These are phyloP conservation scores for Rhopalosiphum padi DNA, from an alignment of 1,140 invertebrate species.

Conservation along the genomic window DNA sequence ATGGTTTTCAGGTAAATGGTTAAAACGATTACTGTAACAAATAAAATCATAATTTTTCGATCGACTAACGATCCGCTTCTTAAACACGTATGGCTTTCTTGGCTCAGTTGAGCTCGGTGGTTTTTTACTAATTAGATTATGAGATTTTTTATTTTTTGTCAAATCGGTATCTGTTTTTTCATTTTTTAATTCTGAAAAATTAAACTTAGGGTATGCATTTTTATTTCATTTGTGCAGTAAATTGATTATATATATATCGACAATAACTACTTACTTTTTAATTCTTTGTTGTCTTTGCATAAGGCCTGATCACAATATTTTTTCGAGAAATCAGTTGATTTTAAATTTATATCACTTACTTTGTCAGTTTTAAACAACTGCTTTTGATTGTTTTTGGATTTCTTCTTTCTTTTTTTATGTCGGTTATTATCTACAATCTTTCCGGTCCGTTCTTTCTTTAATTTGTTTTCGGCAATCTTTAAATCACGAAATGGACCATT, in stretches of 20 bases:
- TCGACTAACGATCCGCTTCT: neutral
- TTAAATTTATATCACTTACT: neutral
- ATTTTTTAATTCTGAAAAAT: neutral
- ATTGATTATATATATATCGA: neutral
- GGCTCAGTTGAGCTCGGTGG: neutral
- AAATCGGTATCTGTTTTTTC: neutral
- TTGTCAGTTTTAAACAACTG: neutral
- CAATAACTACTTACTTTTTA: neutral
- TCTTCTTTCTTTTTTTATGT: neutral
- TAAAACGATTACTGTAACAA: neutral
- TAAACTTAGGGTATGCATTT: neutral
- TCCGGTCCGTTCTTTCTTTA: neutral
- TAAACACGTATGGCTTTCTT: constrained; percentile 9
- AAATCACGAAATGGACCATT: neutral
- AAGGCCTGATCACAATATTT: too few species aligned
- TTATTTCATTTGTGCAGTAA: neutral
- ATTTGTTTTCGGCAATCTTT: neutral
- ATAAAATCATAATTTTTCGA: neutral
- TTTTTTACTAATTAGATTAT: neutral
- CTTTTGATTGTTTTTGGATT: neutral
- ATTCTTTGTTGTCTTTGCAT: neutral
- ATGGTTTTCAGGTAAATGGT: neutral
- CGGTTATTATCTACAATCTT: neutral
- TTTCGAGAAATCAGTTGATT: neutral
- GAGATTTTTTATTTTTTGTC: neutral